Base-by-base conservation (phyloP, 1,140 invertebrate genomes). In the Condylostylus longicornis region DNA sequence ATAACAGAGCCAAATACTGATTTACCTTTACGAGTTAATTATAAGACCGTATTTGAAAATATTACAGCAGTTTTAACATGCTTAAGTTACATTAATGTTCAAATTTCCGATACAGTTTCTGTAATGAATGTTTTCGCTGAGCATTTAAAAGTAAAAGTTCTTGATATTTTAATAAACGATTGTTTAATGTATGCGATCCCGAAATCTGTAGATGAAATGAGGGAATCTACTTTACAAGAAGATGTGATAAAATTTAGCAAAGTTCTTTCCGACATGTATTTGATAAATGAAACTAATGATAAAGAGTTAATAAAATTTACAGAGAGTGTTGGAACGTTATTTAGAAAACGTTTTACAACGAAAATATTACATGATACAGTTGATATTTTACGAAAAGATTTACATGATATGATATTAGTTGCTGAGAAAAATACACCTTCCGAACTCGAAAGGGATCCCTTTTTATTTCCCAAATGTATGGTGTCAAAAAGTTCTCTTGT, bases 141-240 rank as follows among this genome's bases (percentile, higher is more conserved):
- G 7, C 50, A 72, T 35, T 63, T 85, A 4, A 62, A 71, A 42
- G 53, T 69, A 19, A 67, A 75, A 36, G 71, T 85, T 43, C 67
- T 74, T 6, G 65, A 75, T 10, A 50, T 70, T 12, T 61, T 88
- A n/a, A 70, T 82, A 2, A 69, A 76, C 35, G 68, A 83, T 46
- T 87, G 82, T 47, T 67, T 89, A 3, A 65, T 73, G 15, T 64
- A 74, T 42, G 79, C 80, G 1, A 75, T 89, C 46, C 85, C 85
- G 3, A 74, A 71, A 38, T 79, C 71, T 38, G 74, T 70, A 42
- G 69, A 71, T 30, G 76, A 83, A 39, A 56, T 86, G 23, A 66
- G 77, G 45, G 64, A 63, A 6, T 86, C 67, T 5, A 60, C 62
- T 19, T 68, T 84, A 2, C 70, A 77, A 10, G 52, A 66, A 4